Conservation (phyloP, 2,797 vertebrate species). For the Garrulus glandarius region DNA sequence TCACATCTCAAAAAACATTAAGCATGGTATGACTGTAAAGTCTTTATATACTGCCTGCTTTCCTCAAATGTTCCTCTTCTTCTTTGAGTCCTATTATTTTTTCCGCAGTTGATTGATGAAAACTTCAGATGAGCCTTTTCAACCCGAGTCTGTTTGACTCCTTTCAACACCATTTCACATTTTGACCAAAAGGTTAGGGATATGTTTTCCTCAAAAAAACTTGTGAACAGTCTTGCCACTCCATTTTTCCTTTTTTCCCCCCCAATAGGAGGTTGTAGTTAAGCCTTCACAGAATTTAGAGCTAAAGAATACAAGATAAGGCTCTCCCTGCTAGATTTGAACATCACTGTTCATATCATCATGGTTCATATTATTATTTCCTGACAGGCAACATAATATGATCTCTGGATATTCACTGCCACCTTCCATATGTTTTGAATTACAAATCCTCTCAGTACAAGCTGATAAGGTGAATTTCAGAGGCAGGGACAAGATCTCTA, state of each 20-base stretch:
- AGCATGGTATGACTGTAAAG: not conserved
- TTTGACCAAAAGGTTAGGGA: not conserved
- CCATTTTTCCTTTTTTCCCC: not conserved
- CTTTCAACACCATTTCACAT: not conserved
- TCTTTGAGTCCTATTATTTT: not conserved
- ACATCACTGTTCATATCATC: not conserved
- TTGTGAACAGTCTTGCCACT: not conserved
- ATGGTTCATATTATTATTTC: not conserved
- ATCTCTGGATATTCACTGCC: not conserved
- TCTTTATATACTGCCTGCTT: not conserved
- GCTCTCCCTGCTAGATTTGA: not conserved
- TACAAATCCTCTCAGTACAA: not conserved
- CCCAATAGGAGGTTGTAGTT: not conserved
- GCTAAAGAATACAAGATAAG: not conserved
- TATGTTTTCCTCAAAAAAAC: not conserved
- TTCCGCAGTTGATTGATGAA: not conserved
- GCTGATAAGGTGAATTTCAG: not conserved
- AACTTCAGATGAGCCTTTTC: not conserved
- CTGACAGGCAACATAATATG: not conserved
- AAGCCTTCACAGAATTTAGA: not conserved
- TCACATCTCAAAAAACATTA: not conserved
- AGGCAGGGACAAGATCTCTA: not conserved
- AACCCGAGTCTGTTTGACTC: not conserved
- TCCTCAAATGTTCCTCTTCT: not conserved
- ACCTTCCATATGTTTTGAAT: not conserved